Conservation (phyloP, 2,888 invertebrate species). For the Drosophila suboccidentalis region DNA sequence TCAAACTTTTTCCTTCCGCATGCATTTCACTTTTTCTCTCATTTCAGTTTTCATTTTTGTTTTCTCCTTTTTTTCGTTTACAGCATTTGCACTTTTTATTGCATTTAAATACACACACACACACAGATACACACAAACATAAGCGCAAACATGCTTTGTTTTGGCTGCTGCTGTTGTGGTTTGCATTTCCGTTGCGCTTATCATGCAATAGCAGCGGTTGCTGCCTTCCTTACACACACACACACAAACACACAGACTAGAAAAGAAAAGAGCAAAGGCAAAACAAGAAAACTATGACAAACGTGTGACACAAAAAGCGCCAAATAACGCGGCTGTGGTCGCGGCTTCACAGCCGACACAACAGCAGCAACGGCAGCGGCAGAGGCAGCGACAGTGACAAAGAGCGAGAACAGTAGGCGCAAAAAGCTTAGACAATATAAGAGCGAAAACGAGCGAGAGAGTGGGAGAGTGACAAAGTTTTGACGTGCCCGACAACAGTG, state of each 20-base stretch:
- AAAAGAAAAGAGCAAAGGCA: slow-evolving; percentile 17
- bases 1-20: slow-evolving; percentile 46
- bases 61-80: slow-evolving; percentile 3
- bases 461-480: slow-evolving; percentile 23
- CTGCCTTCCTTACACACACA: slow-evolving; percentile 1
- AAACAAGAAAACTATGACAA: slow-evolving; percentile 32
- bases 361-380: not conserved
- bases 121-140: not conserved
- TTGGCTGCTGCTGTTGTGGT: slow-evolving; percentile 18
- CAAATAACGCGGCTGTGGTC: slow-evolving; percentile 39
- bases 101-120: slow-evolving; percentile 29
- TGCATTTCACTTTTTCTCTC: slow-evolving; percentile 47
- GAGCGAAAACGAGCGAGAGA: slow-evolving; percentile 13
- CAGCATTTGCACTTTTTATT: slow-evolving; percentile 21
- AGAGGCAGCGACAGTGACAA: not conserved
- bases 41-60: slow-evolving; percentile 11
- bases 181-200: slow-evolving; percentile 59
- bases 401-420: slow-evolving; percentile 4
- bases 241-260: not conserved
- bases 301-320: slow-evolving; percentile 46
- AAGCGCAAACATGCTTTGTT: slow-evolving; percentile 14
- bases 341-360: slow-evolving; percentile 31
- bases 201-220: slow-evolving; percentile 49
- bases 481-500: slow-evolving; percentile 14
- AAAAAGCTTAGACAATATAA: slow-evolving; percentile 22